Evolutionary conservation across 2,113 vertebrate species (phyloP).

Genomic region (Leiothrix lutea): DNA sequence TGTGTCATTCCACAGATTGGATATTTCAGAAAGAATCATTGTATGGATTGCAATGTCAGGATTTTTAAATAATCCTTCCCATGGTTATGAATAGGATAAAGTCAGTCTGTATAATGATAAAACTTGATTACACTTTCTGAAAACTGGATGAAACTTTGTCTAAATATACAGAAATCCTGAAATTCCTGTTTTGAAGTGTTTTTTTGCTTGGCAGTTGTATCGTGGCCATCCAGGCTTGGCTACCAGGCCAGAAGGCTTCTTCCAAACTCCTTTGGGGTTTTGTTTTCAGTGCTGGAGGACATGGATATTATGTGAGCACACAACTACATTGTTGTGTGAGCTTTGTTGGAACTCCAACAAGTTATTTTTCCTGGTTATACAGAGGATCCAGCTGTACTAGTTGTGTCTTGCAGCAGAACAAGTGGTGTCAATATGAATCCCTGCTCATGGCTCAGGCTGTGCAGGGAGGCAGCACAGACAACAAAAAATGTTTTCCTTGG

Average conservation of each 20-base stretch:
- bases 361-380: not conserved
- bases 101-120: constrained; percentile 32
- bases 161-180: constrained; percentile 45
- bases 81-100: constrained; percentile 34
- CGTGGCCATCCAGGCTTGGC: not conserved
- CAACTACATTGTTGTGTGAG: not conserved
- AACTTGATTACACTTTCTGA: constrained; percentile 31
- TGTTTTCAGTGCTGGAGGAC: not conserved
- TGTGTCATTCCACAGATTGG: constrained; percentile 30
- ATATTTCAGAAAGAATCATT: not conserved
- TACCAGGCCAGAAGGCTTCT: not conserved
- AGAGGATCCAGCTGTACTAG: not conserved
- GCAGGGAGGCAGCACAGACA: not conserved
- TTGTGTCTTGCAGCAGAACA: not conserved
- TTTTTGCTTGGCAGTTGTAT: not conserved
- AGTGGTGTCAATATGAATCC: not conserved
- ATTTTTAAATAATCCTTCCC: constrained; percentile 39
- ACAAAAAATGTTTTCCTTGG: not conserved
- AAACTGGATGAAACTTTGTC: constrained; percentile 31
- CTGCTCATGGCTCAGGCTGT: not conserved
- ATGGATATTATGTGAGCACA: not conserved
- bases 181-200: constrained; percentile 13
- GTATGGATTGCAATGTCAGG: constrained; percentile 39
- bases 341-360: not conserved
- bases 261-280: not conserved